Evolutionary conservation across 2,888 invertebrate genomes (phyloP), one percentile per base, ranked within the genome.

Genomic region (Tanytarsus gracilentus): DNA sequence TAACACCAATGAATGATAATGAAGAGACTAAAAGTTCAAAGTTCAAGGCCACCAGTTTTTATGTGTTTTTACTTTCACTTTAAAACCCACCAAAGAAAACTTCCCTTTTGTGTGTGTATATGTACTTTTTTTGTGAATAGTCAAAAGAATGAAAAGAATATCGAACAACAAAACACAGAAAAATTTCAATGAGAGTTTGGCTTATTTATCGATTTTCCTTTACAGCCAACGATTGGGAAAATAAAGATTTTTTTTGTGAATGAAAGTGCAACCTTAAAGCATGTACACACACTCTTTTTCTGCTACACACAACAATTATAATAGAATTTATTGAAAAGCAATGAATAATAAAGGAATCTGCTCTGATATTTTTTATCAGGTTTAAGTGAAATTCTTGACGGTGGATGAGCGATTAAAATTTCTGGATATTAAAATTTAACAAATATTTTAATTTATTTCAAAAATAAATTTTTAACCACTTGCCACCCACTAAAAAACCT

Each of bases 281-380:
- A 16, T 18, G 23, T 25, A 48, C 7, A 16, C 18, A 18, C 23
- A 55, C 25, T 27, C 9, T 33, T 53, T 16, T 36, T 36, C 16
- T 36, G 40, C 40, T 16, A 18, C 44, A 44, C 18, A 18, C 40
- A 18, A 44, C 52, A 18, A 51, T 51, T 16, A 53, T 36, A 53
- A 53, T 36, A 36, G 53, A 53, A 30, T 29, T 51, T 53, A 56
- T 56, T 56, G 44, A 56, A 40, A 27, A 40, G 44, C 56, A 23
- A 44, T 44, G 56, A 40, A 56, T 56, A 56, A 56, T 56, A 56
- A 56, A 44, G 27, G 44, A 44, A 56, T 26, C 56, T n/a, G n/a
- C n/a, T n/a, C n/a, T n/a, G n/a, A n/a, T n/a, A n/a, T n/a, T n/a
- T n/a, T n/a, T n/a, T n/a, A n/a, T n/a, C n/a, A n/a, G n/a, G n/a